Evolutionary conservation across 2,797 vertebrate species (phyloP).

Genomic region (Eupleurogrammus muticus): DNA sequence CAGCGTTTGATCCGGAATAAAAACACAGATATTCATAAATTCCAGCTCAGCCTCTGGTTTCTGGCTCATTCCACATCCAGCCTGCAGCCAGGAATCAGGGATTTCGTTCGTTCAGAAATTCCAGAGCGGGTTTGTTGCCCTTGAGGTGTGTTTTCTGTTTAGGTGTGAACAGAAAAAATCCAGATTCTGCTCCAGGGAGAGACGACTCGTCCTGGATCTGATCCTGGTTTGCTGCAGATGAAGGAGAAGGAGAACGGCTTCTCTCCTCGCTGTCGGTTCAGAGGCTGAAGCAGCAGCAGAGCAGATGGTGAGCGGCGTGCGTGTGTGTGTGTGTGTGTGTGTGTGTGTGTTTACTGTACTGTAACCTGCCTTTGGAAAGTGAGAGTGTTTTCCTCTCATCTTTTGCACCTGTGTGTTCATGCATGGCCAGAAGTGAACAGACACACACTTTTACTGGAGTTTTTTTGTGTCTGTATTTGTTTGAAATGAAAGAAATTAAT

Average conservation of each 20-base stretch:
- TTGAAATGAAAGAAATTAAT: background rate
- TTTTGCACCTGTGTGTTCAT: constrained; percentile 1
- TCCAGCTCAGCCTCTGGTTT: constrained; percentile 17
- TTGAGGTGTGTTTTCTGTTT: background rate
- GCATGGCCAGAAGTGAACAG: constrained; percentile 21
- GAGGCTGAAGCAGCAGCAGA: constrained; percentile 58
- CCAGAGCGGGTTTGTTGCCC: constrained; percentile 13
- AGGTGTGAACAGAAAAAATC: constrained; percentile 1
- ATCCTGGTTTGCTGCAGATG: constrained; percentile 43
- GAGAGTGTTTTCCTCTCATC: constrained; percentile 12
- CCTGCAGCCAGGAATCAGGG: constrained; percentile 2
- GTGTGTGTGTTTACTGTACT: constrained; percentile 3
- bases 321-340: constrained; percentile 28
- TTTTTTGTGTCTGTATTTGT: background rate
- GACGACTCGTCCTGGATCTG: constrained; percentile 10
- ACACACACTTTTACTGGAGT: background rate
- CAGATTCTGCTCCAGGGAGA: background rate
- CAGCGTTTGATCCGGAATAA: constrained; percentile 25
- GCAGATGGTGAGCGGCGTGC: constrained; percentile 67
- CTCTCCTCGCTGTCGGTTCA: constrained; percentile 43
- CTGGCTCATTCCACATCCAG: background rate
- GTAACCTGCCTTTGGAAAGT: constrained; percentile 24
- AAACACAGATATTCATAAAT: too few relatives aligned
- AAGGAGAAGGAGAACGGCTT: constrained; percentile 36
- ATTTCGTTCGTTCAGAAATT: constrained; percentile 13